Percentiles rank a stretch among this genome's conserved stretches.
These are phyloP conservation scores for Leptarthrus brevirostris DNA, from an alignment of 2,888 invertebrate genomes.

Conservation along the genomic window DNA sequence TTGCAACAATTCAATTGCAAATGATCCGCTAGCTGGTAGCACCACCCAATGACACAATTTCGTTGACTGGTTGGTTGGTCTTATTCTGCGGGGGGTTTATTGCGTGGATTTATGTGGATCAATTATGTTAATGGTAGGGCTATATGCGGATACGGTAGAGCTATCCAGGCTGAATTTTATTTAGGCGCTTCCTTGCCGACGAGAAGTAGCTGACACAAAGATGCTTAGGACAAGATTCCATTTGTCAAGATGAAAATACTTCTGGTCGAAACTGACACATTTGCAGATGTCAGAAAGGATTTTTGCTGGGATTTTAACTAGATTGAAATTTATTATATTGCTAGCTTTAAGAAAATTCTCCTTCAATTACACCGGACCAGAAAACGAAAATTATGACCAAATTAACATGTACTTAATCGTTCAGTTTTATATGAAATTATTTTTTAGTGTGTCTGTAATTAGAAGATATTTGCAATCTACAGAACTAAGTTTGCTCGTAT, in stretches of 20 bases:
- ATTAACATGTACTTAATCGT: no score
- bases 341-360: slow-evolving; percentile 5
- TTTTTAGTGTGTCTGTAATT: no score
- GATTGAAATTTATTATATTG: slow-evolving; percentile 48
- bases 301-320: slow-evolving; percentile 36
- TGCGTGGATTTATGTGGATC: slow-evolving; percentile 47
- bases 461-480: no score
- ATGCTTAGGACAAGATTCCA: slow-evolving; percentile 44
- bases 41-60: slow-evolving; percentile 38
- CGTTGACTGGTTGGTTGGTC: slow-evolving; percentile 16
- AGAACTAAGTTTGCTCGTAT: no score
- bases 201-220: slow-evolving; percentile 46
- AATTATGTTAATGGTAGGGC: slow-evolving; percentile 45
- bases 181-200: background rate
- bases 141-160: slow-evolving; percentile 27
- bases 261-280: slow-evolving; percentile 37
- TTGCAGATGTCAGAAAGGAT: slow-evolving; percentile 47
- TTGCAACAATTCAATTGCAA: slow-evolving; percentile 34
- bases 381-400: no score
- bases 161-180: background rate
- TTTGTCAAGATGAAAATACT: slow-evolving; percentile 46
- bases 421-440: no score
- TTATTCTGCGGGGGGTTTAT: slow-evolving; percentile 45
- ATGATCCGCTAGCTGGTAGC: slow-evolving; percentile 12
- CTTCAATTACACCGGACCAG: background rate